Evolutionary conservation across 2,797 vertebrate genomes (phyloP).

Genomic region (Euphonia xanthogaster): DNA sequence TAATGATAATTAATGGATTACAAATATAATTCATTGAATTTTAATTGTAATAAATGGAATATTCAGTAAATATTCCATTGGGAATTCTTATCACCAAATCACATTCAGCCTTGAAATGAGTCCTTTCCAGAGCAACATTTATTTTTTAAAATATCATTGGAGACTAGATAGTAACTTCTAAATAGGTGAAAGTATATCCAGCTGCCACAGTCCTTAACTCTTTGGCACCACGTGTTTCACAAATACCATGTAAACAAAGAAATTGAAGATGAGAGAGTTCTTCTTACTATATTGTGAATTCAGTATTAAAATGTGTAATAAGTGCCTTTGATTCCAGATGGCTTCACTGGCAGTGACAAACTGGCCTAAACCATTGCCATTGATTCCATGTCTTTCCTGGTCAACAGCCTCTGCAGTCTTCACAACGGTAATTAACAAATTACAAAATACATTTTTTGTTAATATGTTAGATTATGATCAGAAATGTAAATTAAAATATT

Average conservation of each 20-base stretch:
- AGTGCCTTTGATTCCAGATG: slow-evolving; percentile 83
- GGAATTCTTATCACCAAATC: neutral
- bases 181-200: neutral
- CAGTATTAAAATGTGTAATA: neutral
- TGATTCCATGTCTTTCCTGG: slow-evolving; percentile 97
- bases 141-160: neutral
- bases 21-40: neutral
- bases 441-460: neutral
- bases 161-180: neutral
- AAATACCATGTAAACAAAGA: neutral
- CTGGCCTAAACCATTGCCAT: slow-evolving; percentile 95
- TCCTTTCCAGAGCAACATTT: neutral
- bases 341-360: slow-evolving; percentile 95
- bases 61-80: neutral
- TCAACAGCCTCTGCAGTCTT: slow-evolving; percentile 97
- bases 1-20: neutral
- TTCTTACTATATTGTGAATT: neutral
- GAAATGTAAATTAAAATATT: neutral
- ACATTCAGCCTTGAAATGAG: neutral
- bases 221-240: neutral
- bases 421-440: slow-evolving; percentile 85
- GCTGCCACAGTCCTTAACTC: neutral
- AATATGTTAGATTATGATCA: neutral
- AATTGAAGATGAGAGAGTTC: neutral
- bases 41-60: neutral